These are phyloP conservation scores for Bovichtus variegatus DNA, from an alignment of 2,797 vertebrate genomes.

Conservation along the genomic window DNA sequence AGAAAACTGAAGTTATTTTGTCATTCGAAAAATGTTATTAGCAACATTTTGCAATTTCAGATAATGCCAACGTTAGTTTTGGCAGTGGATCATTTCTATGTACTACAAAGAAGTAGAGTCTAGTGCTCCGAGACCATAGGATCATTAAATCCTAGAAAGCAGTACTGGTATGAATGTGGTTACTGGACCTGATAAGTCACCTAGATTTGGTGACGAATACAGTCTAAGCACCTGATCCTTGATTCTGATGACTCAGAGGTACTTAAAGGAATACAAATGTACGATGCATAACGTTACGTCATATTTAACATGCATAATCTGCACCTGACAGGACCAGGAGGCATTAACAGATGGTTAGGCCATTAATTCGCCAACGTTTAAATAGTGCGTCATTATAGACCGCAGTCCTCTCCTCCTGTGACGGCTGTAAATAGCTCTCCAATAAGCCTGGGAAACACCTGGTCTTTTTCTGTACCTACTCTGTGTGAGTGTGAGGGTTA, in stretches of 20 bases:
- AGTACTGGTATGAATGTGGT: background rate
- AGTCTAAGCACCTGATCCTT: background rate
- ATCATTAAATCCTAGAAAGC: background rate
- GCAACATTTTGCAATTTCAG: background rate
- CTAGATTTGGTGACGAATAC: background rate
- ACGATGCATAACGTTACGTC: background rate
- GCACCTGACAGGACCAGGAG: constrained; percentile 1
- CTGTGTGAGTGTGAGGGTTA: constrained; percentile 17
- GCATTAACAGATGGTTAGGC: background rate
- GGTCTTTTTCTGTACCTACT: constrained; percentile 45
- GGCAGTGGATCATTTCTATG: background rate
- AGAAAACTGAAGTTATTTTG: background rate
- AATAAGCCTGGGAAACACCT: constrained; percentile 64
- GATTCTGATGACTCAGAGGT: background rate
- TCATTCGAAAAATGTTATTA: background rate
- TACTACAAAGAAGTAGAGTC: background rate
- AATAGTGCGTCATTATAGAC: constrained; percentile 12
- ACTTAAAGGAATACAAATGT: background rate
- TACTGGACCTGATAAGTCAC: background rate
- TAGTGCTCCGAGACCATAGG: background rate
- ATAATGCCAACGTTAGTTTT: background rate
- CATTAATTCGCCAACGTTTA: constrained; percentile 15
- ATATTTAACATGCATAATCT: constrained; percentile 2
- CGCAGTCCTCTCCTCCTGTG: constrained; percentile 35
- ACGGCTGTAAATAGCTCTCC: constrained; percentile 28